These are phyloP conservation scores for Oscheius sp. DNA, from an alignment of 2,888 invertebrate species.

Conservation along the genomic window DNA sequence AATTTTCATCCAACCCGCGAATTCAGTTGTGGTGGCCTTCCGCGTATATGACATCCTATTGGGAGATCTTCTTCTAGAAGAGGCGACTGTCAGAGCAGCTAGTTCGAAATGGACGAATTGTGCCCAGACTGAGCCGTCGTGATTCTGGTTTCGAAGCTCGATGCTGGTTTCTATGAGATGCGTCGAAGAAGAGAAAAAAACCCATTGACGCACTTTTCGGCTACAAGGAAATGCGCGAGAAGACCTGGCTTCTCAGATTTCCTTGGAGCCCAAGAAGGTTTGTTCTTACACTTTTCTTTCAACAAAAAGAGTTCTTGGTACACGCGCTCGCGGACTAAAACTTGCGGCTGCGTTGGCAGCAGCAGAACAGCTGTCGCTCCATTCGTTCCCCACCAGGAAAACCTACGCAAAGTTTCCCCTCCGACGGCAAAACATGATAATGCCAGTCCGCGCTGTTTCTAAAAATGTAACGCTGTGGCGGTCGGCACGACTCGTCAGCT, in stretches of 20 bases:
- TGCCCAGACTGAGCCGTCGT: neutral
- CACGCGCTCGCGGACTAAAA: neutral
- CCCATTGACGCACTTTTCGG: neutral
- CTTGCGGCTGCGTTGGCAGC: neutral
- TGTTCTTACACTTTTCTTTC: neutral
- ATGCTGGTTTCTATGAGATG: constrained; percentile 22
- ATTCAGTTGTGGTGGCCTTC: constrained; percentile 46
- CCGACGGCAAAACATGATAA: neutral
- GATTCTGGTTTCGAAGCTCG: constrained; percentile 17
- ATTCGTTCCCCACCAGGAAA: neutral
- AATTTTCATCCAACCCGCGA: neutral
- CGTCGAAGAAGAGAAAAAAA: constrained; percentile 7
- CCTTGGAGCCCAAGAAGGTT: constrained; percentile 33
- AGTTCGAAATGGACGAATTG: constrained; percentile 38
- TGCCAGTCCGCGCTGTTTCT: neutral
- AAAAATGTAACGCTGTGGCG: constrained; percentile 15
- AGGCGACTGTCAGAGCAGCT: constrained; percentile 45
- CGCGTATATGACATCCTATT: constrained; percentile 41
- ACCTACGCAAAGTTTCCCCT: neutral
- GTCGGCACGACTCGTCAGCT: constrained; percentile 3
- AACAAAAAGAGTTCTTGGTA: neutral
- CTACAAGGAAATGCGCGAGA: constrained; percentile 41
- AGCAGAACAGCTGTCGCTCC: neutral
- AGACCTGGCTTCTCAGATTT: constrained; percentile 48
- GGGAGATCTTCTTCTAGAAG: constrained; percentile 41